Evolutionary conservation across 1,140 invertebrate species (phyloP), one percentile per base, ranked within the genome.

Genomic region (Campoletis sonorensis): DNA sequence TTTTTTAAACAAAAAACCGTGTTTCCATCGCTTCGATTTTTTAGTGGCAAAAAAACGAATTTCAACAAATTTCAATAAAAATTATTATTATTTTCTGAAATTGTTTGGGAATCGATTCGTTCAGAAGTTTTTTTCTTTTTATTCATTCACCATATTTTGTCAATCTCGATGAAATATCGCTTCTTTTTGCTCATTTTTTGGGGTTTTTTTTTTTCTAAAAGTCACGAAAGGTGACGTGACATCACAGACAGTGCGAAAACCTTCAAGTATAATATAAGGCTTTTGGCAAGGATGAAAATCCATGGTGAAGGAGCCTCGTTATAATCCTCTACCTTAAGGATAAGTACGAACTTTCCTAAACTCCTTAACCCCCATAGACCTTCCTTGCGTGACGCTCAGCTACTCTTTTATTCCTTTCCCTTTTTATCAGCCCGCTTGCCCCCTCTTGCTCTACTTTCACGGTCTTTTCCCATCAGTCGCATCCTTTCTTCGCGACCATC

Each of bases 281-380:
- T 33, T 71, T 58, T 58, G 5, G 15, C 11, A 73, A 73, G 18
- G 71, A 23, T 21, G 71, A 73, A 73, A 64, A 64, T 30, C 77
- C 61, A 67, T 23, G 54, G 27, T 26, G 77, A 79, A 79, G 61
- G n/a, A n/a, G 67, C 26, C 77, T 79, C 77, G 58, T 79, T 79
- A 79, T 79, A 79, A 79, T 67, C 75, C 75, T 78, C 75, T 16
- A 40, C 18, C 27, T 67, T 67, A 27, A 37, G 33, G 68, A 37
- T 51, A 11, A 49, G 71, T 37, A 73, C 40, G 18, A 73, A 27
- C 71, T 73, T 26, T 73, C 33, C 71, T 49, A 18, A 26, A 49
- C 37, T 73, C 71, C 71, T 73, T 49, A 67, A 26, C 81, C 37
- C 64, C 54, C 37, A 13, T 11, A 23, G 61, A 79, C 33, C 64